Evolutionary conservation across 1,140 invertebrate species (phyloP), one percentile per base, ranked within the genome.

Genomic region (Cepaea nemoralis): DNA sequence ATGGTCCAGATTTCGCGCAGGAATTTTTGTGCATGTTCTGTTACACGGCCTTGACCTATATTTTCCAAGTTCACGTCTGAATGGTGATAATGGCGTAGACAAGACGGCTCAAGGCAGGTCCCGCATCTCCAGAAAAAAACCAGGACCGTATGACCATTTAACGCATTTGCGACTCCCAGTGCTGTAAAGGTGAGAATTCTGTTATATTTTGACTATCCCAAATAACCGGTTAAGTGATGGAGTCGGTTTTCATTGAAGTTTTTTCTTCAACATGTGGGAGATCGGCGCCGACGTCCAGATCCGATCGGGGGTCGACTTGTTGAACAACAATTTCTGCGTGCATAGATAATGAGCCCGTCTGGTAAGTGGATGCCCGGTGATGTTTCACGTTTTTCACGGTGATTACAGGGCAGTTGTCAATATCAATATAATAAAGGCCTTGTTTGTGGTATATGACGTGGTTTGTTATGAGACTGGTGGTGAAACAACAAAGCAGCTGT

Each of bases 311-410:
- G 82, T 80, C 77, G 70, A 66, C 66, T 50, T 80, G 78, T 80
- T 71, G 78, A 71, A 69, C 55, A 79, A 35, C 50, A 74, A 67
- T 45, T 75, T 40, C 37, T 75, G 77, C 80, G 48, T 80, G 82
- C 82, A 83, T 83, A 83, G 77, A 63, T 83, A 83, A 83, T 83
- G 77, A 83, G 82, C 67, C 76, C 50, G 59, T 48, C 66, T 50
- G 48, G 16, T 37, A 55, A 70, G 40, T 27, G 33, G 1, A 27
- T 71, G 69, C 45, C 69, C 31, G 2, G 45, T 55, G 37, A 37
- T 71, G 40, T 73, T 80, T 71, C 39, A 55, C 48, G n/a, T 5
- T 50, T 69, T 50, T 27, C 24, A 42, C n/a, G 50, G 16, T 40
- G 0, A 78, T 39, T 39, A 14, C 8, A 69, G n/a, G 2, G 37